These are phyloP conservation scores for Colistium nudipinnis DNA, from an alignment of 2,113 vertebrate species.

Conservation along the genomic window DNA sequence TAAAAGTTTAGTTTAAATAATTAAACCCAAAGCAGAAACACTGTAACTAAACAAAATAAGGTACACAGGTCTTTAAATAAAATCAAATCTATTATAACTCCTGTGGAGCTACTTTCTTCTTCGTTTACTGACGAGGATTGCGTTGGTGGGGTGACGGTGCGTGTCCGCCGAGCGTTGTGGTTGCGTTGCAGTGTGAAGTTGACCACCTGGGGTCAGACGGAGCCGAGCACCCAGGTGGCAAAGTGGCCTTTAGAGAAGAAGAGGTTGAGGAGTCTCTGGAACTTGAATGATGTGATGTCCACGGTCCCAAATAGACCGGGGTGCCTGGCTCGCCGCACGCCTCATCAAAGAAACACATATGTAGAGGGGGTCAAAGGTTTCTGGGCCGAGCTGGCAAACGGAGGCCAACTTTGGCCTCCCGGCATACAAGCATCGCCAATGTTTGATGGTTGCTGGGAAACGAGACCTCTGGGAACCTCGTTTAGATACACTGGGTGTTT, in stretches of 20 bases:
- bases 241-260: slow-evolving; percentile 10
- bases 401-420: slow-evolving; percentile 5
- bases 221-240: slow-evolving; percentile 29
- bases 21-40: too few species aligned
- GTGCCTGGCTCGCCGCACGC: not conserved
- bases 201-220: slow-evolving; percentile 18
- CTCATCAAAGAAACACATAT: slow-evolving; percentile 19
- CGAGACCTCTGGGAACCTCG: not conserved
- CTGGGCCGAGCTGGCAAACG: slow-evolving; percentile 4
- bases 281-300: not conserved
- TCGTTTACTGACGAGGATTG: not conserved
- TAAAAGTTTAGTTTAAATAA: too few species aligned
- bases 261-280: slow-evolving; percentile 29
- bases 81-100: too few species aligned
- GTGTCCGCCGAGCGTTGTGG: not conserved
- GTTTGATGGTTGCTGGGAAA: slow-evolving; percentile 46
- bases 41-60: too few species aligned
- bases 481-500: not conserved
- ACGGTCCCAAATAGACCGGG: not conserved
- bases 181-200: slow-evolving; percentile 32
- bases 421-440: not conserved
- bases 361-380: slow-evolving; percentile 11
- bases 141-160: not conserved
- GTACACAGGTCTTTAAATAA: too few species aligned
- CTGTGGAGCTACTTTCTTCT: too few species aligned